Evolutionary conservation across 2,888 invertebrate species (phyloP).

Genomic region (Meganola albula): DNA sequence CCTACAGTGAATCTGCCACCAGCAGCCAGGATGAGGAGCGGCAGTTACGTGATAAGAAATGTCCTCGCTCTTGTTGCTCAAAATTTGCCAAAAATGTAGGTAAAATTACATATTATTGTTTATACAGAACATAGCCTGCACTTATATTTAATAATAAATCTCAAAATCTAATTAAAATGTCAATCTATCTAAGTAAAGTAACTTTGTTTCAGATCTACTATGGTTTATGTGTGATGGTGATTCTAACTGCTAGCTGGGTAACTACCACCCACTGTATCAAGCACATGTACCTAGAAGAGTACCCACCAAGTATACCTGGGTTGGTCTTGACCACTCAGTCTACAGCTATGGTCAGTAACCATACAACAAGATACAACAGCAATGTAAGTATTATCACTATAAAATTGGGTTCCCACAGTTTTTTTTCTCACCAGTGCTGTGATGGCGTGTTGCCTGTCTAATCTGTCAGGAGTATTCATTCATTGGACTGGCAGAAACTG

Average conservation of each 20-base stretch:
- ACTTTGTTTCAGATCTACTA: constrained; percentile 84
- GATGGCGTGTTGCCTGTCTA: no score
- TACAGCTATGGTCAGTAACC: constrained; percentile 43
- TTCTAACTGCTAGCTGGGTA: constrained; percentile 94
- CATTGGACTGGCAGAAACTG: no score
- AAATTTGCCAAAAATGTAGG: constrained; percentile 88
- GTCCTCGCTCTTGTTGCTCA: constrained; percentile 88
- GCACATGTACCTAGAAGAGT: constrained; percentile 83
- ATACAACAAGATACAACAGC: constrained; percentile 47
- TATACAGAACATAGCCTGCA: neutral
- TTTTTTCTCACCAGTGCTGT: no score
- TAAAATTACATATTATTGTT: constrained; percentile 1
- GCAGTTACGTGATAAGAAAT: constrained; percentile 69
- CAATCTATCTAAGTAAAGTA: no score
- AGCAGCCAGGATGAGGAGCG: constrained; percentile 81
- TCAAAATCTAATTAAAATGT: neutral
- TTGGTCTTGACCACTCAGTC: constrained; percentile 64
- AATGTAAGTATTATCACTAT: constrained; percentile 43
- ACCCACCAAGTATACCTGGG: constrained; percentile 50
- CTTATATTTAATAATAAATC: neutral
- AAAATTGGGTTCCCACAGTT: neutral
- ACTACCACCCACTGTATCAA: constrained; percentile 95
- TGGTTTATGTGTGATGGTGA: constrained; percentile 90
- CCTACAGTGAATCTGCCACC: constrained; percentile 72
- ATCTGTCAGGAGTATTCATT: no score